Conservation (phyloP, 35 echinoderm and acorn worm species). For the Apostichopus californicus region DNA sequence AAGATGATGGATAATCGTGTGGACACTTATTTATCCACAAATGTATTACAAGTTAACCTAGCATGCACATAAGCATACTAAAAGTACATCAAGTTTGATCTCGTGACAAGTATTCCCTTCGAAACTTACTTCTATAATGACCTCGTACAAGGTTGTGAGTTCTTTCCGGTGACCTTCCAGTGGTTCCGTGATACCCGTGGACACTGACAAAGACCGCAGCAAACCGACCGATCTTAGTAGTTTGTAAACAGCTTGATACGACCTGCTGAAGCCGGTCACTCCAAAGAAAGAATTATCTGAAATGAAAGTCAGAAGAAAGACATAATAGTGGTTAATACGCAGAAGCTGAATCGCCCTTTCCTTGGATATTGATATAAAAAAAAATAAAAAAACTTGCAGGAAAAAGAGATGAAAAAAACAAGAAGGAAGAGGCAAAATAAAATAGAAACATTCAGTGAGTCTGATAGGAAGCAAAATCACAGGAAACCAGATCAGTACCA, state of each 20-base stretch:
- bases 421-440: too few relatives aligned
- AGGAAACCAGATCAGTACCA: neutral
- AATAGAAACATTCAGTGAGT: too few relatives aligned
- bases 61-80: neutral
- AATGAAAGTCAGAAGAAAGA: too few relatives aligned
- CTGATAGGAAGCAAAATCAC: neutral
- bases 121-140: constrained; percentile 26
- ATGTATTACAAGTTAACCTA: neutral
- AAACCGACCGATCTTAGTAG: neutral
- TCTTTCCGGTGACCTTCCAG: neutral
- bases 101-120: neutral
- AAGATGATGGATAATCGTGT: too few relatives aligned
- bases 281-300: constrained; percentile 37
- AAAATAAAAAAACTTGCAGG: too few relatives aligned
- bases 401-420: too few relatives aligned
- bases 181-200: neutral
- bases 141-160: neutral
- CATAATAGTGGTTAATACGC: too few relatives aligned
- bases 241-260: constrained; percentile 35
- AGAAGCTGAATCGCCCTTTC: too few relatives aligned
- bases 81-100: neutral
- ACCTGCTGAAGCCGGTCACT: neutral
- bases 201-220: neutral
- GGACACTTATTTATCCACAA: neutral
- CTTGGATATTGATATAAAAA: too few relatives aligned